Base-by-base conservation (phyloP, 2,113 vertebrate species). In the Serilophus lunatus region DNA sequence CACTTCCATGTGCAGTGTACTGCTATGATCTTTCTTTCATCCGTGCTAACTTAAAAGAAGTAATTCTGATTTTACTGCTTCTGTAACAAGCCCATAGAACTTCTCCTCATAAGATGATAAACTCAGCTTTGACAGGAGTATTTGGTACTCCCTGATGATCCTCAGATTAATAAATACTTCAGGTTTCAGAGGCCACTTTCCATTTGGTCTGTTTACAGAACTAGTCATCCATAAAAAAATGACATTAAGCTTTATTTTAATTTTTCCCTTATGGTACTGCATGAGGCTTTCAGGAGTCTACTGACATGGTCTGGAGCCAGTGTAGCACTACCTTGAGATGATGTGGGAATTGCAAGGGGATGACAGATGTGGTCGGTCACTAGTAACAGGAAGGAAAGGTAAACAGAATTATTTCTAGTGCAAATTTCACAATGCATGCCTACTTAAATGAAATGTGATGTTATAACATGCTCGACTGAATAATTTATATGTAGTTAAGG, bases 231-330 rank as follows among this genome's bases (percentile, higher is more conserved):
- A 61, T 97, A 88, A 97, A 97, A 93, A 94, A 85, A n/a, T 92
- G 20, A 69, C 81, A 95, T 97, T 97, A 97, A 97, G 95, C 90
- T 97, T 97, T 96, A 87, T 96, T 97, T 96, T 95, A 94, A 96
- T 96, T 95, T 44, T 18, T 36, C 72, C 70, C 50, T 23, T 28
- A 77, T 57, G 59, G 42, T 90, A 35, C 29, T 82, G 49, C 22
- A 79, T 3, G 24, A 36, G 36, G 66, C 50, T 65, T 80, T 93
- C 74, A 88, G 64, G 68, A 94, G 75, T 84, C 92, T 92, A 77
- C 54, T 72, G 72, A 20, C 40, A 71, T 6, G 25, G 85, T 24
- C 54, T 76, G 18, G 45, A 91, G 42, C 66, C 18, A 44, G 36
- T 18, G 17, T 71, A 95, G 92, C 72, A 75, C n/a, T 42, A 36